phyloP scores from a whole-genome alignment of 2,797 vertebrate genomes.

The Sphaeramia orbicularis region DNA sequence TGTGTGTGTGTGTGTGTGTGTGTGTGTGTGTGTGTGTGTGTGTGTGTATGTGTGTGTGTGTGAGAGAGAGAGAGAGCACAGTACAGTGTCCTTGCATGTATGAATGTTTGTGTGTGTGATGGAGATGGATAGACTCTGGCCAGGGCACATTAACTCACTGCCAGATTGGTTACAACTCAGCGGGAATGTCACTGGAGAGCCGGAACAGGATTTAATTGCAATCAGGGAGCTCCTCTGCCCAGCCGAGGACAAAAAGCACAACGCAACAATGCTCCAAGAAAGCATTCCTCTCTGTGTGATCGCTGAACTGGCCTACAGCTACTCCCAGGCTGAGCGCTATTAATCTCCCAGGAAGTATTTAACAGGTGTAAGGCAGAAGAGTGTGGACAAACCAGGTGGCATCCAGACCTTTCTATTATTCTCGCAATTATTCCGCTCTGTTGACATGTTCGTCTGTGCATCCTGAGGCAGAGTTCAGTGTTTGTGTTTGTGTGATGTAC shows the following conservation, averaged over 20 bases:
- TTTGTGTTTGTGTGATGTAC: conserved; percentile 71
- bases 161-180: conserved; percentile 81
- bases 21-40: conserved; percentile 3
- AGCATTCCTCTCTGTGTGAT: conserved; percentile 66
- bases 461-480: neutral
- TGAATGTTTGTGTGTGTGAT: conserved; percentile 47
- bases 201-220: conserved; percentile 81
- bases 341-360: conserved; percentile 67
- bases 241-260: conserved; percentile 65
- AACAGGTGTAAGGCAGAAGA: conserved; percentile 51
- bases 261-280: conserved; percentile 32
- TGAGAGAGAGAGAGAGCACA: conserved; percentile 43
- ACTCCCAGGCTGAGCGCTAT: conserved; percentile 50
- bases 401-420: conserved; percentile 21
- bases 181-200: conserved; percentile 73
- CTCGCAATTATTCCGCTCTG: conserved; percentile 17
- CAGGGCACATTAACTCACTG: conserved; percentile 77
- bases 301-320: conserved; percentile 48
- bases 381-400: conserved; percentile 37
- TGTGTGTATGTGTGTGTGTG: conserved; percentile 14
- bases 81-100: conserved; percentile 4
- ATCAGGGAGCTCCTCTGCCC: conserved; percentile 68
- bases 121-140: conserved; percentile 77
- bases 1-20: conserved; percentile 15
- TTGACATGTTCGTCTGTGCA: neutral